phyloP scores from a whole-genome alignment of 2,888 invertebrate genomes.

The Cosmia pyralina region DNA sequence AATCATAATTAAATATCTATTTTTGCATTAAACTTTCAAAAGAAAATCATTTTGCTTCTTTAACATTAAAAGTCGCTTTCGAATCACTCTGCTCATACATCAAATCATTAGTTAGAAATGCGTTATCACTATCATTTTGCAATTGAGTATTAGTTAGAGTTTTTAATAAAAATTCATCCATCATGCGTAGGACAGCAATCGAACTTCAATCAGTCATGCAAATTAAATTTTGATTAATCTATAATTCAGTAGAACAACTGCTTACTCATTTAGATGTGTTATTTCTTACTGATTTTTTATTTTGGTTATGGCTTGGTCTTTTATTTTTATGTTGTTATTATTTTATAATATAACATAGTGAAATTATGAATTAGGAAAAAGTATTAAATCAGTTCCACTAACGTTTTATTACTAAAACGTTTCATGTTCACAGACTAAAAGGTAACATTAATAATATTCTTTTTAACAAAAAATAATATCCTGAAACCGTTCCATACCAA shows the following conservation, averaged over 20 bases:
- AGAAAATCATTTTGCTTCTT: constrained; percentile 1
- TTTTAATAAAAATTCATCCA: constrained; percentile 35
- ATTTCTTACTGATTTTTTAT: background rate
- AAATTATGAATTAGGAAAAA: background rate
- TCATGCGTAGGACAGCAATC: constrained; percentile 28
- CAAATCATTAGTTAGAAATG: constrained; percentile 20
- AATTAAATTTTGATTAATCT: constrained; percentile 31
- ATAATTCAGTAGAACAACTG: background rate
- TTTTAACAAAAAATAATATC: constrained; percentile 7
- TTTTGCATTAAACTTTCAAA: background rate
- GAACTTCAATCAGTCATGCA: constrained; percentile 45
- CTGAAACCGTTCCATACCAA: constrained; percentile 15
- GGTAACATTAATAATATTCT: constrained; percentile 4
- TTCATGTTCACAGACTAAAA: constrained; percentile 3
- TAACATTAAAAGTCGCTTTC: background rate
- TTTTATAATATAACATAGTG: background rate
- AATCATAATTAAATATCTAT: background rate
- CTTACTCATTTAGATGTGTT: constrained; percentile 1
- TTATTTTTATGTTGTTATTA: background rate
- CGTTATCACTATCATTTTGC: constrained; percentile 24
- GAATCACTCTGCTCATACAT: constrained; percentile 16
- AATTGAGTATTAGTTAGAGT: constrained; percentile 33
- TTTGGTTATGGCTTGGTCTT: background rate
- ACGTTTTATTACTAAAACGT: background rate
- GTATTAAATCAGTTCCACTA: background rate